Base-by-base conservation (phyloP, 1,140 invertebrate genomes). In the Lycorma delicatula region DNA sequence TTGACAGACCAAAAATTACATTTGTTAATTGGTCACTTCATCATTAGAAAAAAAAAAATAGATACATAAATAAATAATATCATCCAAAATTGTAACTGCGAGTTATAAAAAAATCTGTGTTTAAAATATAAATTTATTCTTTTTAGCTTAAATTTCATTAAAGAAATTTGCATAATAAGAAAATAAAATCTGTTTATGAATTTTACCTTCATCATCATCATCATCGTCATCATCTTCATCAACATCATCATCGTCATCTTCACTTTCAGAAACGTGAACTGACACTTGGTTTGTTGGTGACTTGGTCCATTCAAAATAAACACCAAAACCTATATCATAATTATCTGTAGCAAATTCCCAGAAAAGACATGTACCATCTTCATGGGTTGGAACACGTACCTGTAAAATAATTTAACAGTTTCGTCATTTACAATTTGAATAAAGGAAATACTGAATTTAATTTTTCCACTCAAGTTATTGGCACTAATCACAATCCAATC, bases 341-440 rank as follows among this genome's bases (percentile, higher is more conserved):
- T 84, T 85, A 71, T 99, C 97, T 0, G 97, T 99, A 7, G 95
- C 93, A 74, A 99, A 99, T 76, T 99, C 97, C 97, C 97, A 99
- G 72, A 95, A 98, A n/a, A 99, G 75, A 68, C 90, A 91, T 1
- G 86, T 84, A 0, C 96, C 97, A 67, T 93, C 88, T 62, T 88
- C 81, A 71, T 98, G 94, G 0, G 97, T 99, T 13, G 97, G 97
- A 23, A 99, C 97, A 54, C 96, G 78, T 1, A 99, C 79, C 80
- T 81, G 56, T 23, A 57, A 52, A 55, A 53, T 68, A 48, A 53
- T 18, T 26, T 25, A 34, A 18, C 2, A 38, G 7, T 34, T 3
- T 38, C 20, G 7, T 7, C 20, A n/a, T 2, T 38, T 7, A 18
- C 13, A 38, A n/a, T 18, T 11, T 20, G 5, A 41, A 41, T 41